Evolutionary conservation across 2,113 vertebrate species (phyloP), one percentile per base, ranked within the genome.

Genomic region (Thunnus thynnus): DNA sequence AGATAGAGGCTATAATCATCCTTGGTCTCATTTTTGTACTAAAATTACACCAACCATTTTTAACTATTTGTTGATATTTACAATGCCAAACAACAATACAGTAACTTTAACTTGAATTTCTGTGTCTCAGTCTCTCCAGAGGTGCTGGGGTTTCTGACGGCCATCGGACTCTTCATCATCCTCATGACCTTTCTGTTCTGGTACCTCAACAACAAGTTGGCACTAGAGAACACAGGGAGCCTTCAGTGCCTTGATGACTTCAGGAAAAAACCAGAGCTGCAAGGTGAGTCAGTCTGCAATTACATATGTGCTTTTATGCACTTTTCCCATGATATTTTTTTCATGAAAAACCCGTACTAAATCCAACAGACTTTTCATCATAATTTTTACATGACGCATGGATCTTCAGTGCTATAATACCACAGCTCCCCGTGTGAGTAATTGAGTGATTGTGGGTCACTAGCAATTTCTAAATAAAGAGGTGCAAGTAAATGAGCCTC

Each of bases 121-220:
- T 87, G 60, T 84, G 64, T 87, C 48, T 63, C 91, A 99, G 98
- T 99, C 69, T 99, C 98, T 94, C 98, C 98, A 79, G 98, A 99
- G 93, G 97, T 98, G 83, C 95, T 98, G 90, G 98, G 98, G 80
- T 97, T 99, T 93, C 94, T 99, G 83, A 98, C 98, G 44, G 98
- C 97, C 66, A 96, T 99, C 0, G 97, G 97, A 1, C 95, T 99
- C 82, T 97, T 99, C 94, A 96, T 98, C 92, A 87, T 99, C 93
- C 95, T 99, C 79, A 96, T 99, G 96, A 94, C 98, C 76, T 91
- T 99, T 46, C 95, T 99, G 86, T 98, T 99, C 94, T 95, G 99
- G 84, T 99, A 97, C 93, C 96, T 99, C 94, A 99, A 98, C 94
- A 99, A 97, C 95, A 99, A 98, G 94, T 95, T 99, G 94, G 96